Evolutionary conservation across 1,140 invertebrate species (phyloP).

Genomic region (Drosophila suzukii): DNA sequence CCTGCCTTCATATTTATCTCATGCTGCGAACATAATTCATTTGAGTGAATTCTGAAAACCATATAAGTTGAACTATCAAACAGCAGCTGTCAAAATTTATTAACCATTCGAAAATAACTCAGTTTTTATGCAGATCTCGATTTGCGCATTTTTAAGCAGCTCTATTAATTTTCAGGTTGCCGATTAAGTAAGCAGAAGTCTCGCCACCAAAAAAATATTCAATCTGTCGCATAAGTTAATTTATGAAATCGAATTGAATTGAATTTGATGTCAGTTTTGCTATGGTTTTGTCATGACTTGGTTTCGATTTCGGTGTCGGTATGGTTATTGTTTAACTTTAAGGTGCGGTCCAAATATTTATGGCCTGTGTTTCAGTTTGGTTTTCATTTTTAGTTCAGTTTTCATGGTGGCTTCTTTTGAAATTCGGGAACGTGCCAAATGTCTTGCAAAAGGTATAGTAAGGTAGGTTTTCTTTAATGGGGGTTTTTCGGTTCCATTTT

Average conservation of each 20-base stretch:
- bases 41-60: slow-evolving; percentile 1
- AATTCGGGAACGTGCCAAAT: slow-evolving; percentile 55
- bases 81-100: slow-evolving; percentile 60
- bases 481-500: slow-evolving; percentile 13
- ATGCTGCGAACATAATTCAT: slow-evolving; percentile 27
- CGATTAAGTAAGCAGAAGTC: slow-evolving; percentile 51
- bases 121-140: slow-evolving; percentile 33
- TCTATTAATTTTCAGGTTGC: slow-evolving; percentile 74
- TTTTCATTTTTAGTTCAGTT: slow-evolving; percentile 15
- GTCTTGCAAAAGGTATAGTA: slow-evolving; percentile 9
- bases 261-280: slow-evolving; percentile 41
- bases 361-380: slow-evolving; percentile 14
- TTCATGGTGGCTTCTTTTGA: slow-evolving; percentile 36
- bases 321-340: slow-evolving; percentile 23
- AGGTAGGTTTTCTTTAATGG: slow-evolving; percentile 1
- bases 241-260: slow-evolving; percentile 60
- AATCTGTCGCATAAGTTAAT: slow-evolving; percentile 66
- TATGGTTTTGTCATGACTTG: slow-evolving; percentile 23
- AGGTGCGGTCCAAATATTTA: slow-evolving; percentile 62
- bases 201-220: slow-evolving; percentile 27
- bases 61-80: slow-evolving; percentile 40
- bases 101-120: slow-evolving; percentile 50
- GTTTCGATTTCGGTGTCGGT: slow-evolving; percentile 38
- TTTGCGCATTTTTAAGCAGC: slow-evolving; percentile 39
- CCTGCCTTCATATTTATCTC: slow-evolving; percentile 13